Evolutionary conservation across 1,140 invertebrate genomes (phyloP).

Genomic region (Plutomurus gul): DNA sequence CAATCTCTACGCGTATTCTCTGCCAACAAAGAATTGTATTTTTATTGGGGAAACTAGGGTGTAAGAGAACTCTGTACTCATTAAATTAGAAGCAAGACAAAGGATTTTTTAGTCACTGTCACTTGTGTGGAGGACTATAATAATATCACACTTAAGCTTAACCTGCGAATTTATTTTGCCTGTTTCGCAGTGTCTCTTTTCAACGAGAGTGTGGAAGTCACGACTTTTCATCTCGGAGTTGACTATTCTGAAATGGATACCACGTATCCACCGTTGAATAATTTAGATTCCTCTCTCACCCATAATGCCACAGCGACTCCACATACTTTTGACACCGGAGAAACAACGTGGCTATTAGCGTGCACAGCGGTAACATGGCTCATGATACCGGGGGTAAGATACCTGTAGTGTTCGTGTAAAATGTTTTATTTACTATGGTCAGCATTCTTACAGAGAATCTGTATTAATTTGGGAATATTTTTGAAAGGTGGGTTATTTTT

Average conservation of each 20-base stretch:
- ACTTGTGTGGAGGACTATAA: too few relatives aligned
- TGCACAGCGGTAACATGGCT: conserved; percentile 48
- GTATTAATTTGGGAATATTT: too few relatives aligned
- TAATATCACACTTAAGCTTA: too few relatives aligned
- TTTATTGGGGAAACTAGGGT: too few relatives aligned
- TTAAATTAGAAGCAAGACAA: too few relatives aligned
- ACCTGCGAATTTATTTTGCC: background rate
- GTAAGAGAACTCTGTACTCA: too few relatives aligned
- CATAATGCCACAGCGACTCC: background rate
- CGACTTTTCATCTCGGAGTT: background rate
- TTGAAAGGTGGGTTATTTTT: too few relatives aligned
- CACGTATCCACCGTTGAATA: background rate
- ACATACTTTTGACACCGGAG: conserved; percentile 29
- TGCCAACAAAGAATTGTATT: too few relatives aligned
- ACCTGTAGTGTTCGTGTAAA: background rate
- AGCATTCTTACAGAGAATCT: background rate
- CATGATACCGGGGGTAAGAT: conserved; percentile 32
- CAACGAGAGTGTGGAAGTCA: background rate
- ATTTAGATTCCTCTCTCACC: background rate
- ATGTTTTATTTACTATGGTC: background rate
- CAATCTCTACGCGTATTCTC: too few relatives aligned
- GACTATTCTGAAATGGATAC: background rate
- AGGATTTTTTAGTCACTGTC: too few relatives aligned
- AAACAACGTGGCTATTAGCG: conserved; percentile 41
- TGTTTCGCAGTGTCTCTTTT: background rate